Base-by-base conservation (phyloP, 53 echinoderm and acorn worm species). In the Paracentrotus lividus region DNA sequence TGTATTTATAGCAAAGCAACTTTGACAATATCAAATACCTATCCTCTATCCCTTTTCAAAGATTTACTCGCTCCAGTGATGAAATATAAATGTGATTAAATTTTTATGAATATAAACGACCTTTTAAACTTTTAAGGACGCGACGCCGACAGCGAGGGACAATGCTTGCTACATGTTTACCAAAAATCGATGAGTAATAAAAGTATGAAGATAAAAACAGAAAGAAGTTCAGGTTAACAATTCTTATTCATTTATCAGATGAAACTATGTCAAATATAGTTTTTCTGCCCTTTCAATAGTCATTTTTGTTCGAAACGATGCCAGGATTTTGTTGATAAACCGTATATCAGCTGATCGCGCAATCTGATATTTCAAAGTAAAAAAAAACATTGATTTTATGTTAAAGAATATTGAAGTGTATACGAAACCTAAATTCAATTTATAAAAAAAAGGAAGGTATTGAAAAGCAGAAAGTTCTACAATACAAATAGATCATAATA, bases 81-180 rank as follows among this genome's bases (percentile, higher is more conserved):
- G 47, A 47, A 81, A 81, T 81, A 81, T 47, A 81, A 81, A 14
- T n/a, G 47, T 81, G 81, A 5, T n/a, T 49, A 8, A 81, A 81
- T 47, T 47, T 18, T 14, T n/a, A 26, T 81, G 47, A 45, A 81
- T 81, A n/a, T 81, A 81, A 47, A 81, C 47, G 81, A 81, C 47
- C 81, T 81, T 81, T 81, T 45, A 81, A 81, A 81, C 81, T 81
- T 78, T 26, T 45, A 81, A 81, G 45, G 45, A 81, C 10, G 42
- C 47, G n/a, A 9, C 42, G 24, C 38, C 18, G 76, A 76, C 75
- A 75, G 3, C 1, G 1, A 3, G 10, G 18, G 12, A 75, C 76
- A 76, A 76, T 76, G 42, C 38, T 81, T 10, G 6, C 24, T 10
- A 47, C 81, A 81, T 81, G 81, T 81, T 81, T 81, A 81, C 81